Evolutionary conservation across 37 sponge, comb jelly and placozoan species (phyloP), one percentile per base, ranked within the genome.

Genomic region (Ephydatia muelleri): DNA sequence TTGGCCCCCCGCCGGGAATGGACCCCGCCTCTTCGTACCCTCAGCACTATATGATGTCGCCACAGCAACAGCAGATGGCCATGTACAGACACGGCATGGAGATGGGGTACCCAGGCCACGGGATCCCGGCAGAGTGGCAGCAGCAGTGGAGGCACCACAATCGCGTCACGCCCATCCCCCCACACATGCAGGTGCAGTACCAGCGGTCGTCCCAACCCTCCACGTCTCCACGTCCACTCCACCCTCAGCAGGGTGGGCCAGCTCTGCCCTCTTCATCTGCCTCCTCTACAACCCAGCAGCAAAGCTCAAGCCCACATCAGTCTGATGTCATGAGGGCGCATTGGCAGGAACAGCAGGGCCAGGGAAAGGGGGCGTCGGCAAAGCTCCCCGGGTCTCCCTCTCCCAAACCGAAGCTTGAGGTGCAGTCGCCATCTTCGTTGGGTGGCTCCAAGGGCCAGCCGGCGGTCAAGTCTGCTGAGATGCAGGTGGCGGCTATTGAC

Each of bases 91-190:
- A 14, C 33, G 66, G 74, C 25, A 43, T 43, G 43, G 43, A 43
- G 43, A 43, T 43, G 43, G 40, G 74, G 35, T 74, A 49, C 22
- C 79, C 70, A 0, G 87, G 87, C 34, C 26, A 25, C 35, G 37
- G 9, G 3, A 88, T 88, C 70, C 31, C 77, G 23, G 68, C 88
- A 0, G 82, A 88, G 36, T 82, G 83, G 83, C 81, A 80, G 40
- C 80, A 79, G 75, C 80, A 84, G 67, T 80, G 80, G 70, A 75
- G 75, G 49, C 85, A 80, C 19, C 81, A 81, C 30, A 32, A 35
- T 21, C 81, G 75, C 31, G 31, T 82, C 37, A 38, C 84, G 6
- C 36, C 84, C 19, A 65, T 76, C 2, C 82, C 82, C 65, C 29
- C 76, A 16, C 76, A 81, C 64, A n/a, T 75, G 40, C 79, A 80